phyloP scores from a whole-genome alignment of 2,113 vertebrate species.

The Rhinolophus sinicus region DNA sequence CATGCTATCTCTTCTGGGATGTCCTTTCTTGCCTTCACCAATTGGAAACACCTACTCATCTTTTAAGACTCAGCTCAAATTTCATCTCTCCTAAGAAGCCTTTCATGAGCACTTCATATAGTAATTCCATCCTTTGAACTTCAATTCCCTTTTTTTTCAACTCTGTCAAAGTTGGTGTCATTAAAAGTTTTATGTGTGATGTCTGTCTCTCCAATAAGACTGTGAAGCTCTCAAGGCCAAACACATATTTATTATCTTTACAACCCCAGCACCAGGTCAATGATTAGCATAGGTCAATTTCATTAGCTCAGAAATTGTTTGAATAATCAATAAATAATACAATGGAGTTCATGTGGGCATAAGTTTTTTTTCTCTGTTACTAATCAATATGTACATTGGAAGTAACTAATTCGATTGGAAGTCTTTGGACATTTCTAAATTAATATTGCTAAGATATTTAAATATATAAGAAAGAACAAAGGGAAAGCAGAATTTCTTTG shows the following conservation, averaged over 20 bases:
- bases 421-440: conserved; percentile 18
- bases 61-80: background rate
- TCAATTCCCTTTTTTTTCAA: background rate
- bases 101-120: background rate
- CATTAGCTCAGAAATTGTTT: conserved; percentile 39
- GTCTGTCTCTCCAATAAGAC: background rate
- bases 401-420: conserved; percentile 11
- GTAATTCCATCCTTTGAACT: background rate
- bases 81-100: background rate
- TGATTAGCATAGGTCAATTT: background rate
- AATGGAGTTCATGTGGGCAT: background rate
- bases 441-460: conserved; percentile 19
- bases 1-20: background rate
- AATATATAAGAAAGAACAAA: background rate
- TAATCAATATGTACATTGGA: conserved; percentile 2
- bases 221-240: background rate
- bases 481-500: background rate
- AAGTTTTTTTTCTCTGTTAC: background rate
- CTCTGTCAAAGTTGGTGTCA: background rate
- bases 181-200: background rate
- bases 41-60: background rate
- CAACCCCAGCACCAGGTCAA: background rate
- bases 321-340: conserved; percentile 24
- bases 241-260: background rate
- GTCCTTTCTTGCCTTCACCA: background rate